Evolutionary conservation across 2,113 vertebrate genomes (phyloP).

Genomic region (Xiphophorus hellerii): DNA sequence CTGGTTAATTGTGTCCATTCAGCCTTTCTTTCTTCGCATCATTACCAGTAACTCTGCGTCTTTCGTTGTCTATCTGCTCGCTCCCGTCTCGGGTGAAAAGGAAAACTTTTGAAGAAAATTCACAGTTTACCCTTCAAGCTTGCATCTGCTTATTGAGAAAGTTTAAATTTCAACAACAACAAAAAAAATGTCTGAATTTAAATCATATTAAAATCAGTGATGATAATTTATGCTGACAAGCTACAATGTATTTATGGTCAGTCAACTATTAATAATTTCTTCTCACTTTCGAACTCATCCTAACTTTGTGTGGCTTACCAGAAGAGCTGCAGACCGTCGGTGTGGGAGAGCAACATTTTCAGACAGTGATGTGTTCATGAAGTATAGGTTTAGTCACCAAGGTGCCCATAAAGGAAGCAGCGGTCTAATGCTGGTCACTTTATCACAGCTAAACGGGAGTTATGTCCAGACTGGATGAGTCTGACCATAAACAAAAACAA

Average conservation of each 20-base stretch:
- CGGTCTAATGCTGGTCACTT: conserved; percentile 43
- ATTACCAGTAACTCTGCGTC: conserved; percentile 8
- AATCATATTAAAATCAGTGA: no score
- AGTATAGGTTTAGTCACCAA: conserved; percentile 32
- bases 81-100: conserved; percentile 1
- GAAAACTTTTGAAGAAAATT: not conserved
- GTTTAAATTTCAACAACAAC: no score
- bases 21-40: conserved; percentile 14
- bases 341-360: not conserved
- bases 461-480: conserved; percentile 6
- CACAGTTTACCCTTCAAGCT: not conserved
- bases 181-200: no score
- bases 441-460: not conserved
- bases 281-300: conserved; percentile 7
- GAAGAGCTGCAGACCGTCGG: conserved; percentile 5
- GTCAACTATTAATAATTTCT: not conserved
- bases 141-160: no score
- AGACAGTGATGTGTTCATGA: conserved; percentile 18
- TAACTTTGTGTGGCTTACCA: conserved; percentile 5
- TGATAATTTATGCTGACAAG: not conserved
- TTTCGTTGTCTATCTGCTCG: not conserved
- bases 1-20: conserved; percentile 76
- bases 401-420: conserved; percentile 64
- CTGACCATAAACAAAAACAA: not conserved
- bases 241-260: not conserved